These are phyloP conservation scores for Scytalopus superciliaris DNA, from an alignment of 2,113 vertebrate species.

Conservation along the genomic window DNA sequence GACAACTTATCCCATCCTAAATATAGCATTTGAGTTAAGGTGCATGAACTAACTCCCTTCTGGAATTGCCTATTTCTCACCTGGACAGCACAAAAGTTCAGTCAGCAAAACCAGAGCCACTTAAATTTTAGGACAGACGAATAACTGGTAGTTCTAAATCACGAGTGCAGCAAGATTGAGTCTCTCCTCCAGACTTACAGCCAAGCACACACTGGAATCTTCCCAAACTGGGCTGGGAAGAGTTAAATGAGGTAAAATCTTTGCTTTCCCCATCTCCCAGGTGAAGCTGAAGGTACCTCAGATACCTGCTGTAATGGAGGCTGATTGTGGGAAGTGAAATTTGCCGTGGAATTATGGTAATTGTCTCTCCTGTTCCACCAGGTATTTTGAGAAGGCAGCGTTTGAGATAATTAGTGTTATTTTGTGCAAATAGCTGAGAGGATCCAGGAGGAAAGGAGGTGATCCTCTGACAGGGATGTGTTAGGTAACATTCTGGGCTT, in stretches of 20 bases:
- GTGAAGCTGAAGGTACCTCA: not conserved
- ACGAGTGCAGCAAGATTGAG: not conserved
- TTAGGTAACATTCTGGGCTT: not conserved
- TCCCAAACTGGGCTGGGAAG: not conserved
- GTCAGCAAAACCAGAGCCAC: not conserved
- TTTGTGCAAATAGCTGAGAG: not conserved
- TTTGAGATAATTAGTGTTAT: conserved; percentile 45
- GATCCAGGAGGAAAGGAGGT: not conserved
- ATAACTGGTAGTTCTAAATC: not conserved
- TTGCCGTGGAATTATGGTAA: conserved; percentile 4
- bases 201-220: not conserved
- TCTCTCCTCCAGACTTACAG: not conserved
- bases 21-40: not conserved
- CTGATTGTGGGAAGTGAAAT: conserved; percentile 21
- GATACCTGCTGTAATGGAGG: not conserved
- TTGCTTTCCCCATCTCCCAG: not conserved
- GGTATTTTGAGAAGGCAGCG: not conserved
- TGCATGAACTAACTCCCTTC: not conserved
- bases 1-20: not conserved
- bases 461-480: not conserved
- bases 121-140: not conserved
- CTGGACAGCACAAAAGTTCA: not conserved
- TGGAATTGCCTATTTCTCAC: not conserved
- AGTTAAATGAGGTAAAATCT: conserved; percentile 1
- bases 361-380: conserved; percentile 10